Conservation (phyloP, 1,140 invertebrate species). For the Scaptomyza hsui region DNA sequence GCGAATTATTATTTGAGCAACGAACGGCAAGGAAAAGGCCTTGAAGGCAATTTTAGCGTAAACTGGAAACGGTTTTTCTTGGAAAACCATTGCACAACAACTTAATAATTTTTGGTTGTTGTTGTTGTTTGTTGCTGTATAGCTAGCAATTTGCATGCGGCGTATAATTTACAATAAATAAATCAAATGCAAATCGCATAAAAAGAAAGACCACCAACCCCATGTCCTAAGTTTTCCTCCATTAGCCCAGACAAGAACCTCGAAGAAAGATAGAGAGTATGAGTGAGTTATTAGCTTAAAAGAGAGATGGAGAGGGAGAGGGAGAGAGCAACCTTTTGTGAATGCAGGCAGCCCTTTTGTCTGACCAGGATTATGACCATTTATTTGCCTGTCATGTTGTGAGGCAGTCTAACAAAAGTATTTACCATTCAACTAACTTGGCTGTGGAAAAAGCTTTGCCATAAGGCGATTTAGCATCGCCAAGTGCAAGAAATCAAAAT, state of each 20-base stretch:
- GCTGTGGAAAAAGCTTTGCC: constrained; percentile 44
- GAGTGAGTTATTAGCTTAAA: constrained; percentile 49
- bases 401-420: constrained; percentile 44
- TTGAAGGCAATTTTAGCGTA: constrained; percentile 19
- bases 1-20: constrained; percentile 74
- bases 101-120: constrained; percentile 69
- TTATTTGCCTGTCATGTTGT: constrained; percentile 70
- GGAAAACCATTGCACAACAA: constrained; percentile 58
- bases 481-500: constrained; percentile 69
- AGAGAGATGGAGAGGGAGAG: constrained; percentile 9
- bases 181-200: constrained; percentile 79
- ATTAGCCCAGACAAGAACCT: constrained; percentile 30
- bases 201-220: constrained; percentile 54
- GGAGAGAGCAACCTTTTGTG: constrained; percentile 23
- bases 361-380: constrained; percentile 75
- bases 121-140: constrained; percentile 19
- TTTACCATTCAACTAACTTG: constrained; percentile 29
- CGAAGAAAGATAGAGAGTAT: constrained; percentile 15
- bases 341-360: constrained; percentile 50
- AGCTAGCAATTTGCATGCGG: constrained; percentile 70
- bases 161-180: constrained; percentile 63
- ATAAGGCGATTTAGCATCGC: constrained; percentile 67
- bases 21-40: constrained; percentile 27
- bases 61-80: constrained; percentile 39
- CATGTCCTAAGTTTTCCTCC: constrained; percentile 16